These are phyloP conservation scores for Leptinotarsa defecta DNA, from an alignment of 1,140 invertebrate genomes.

Conservation along the genomic window DNA sequence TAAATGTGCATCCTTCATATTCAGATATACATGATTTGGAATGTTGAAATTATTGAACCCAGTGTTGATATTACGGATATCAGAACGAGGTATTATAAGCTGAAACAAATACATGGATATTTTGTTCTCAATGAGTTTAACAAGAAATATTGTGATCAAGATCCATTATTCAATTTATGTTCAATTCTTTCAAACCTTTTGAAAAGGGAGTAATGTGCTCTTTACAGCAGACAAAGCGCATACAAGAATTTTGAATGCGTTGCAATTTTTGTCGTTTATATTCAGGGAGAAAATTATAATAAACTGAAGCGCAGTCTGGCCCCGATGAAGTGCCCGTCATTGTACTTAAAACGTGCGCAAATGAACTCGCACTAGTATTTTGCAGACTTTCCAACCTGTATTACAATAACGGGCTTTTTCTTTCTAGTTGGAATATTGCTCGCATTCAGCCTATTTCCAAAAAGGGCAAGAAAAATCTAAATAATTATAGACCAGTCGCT, in stretches of 20 bases:
- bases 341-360: too few species aligned
- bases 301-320: not conserved
- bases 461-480: too few species aligned
- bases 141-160: not conserved
- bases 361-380: too few species aligned
- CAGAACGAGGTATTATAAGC: not conserved
- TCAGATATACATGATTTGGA: not conserved
- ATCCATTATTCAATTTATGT: not conserved
- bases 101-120: not conserved
- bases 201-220: not conserved
- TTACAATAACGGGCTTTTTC: too few species aligned
- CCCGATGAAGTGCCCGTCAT: too few species aligned
- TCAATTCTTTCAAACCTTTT: not conserved
- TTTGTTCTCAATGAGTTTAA: not conserved
- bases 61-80: not conserved
- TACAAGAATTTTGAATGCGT: not conserved
- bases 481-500: too few species aligned
- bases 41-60: too few species aligned
- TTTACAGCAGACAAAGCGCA: not conserved
- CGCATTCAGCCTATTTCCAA: too few species aligned
- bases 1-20: not conserved
- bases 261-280: not conserved
- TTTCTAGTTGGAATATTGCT: too few species aligned
- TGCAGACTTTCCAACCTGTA: too few species aligned
- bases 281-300: not conserved